Evolutionary conservation across 2,797 vertebrate species (phyloP).

Genomic region (Enteromius trimaculatus): DNA sequence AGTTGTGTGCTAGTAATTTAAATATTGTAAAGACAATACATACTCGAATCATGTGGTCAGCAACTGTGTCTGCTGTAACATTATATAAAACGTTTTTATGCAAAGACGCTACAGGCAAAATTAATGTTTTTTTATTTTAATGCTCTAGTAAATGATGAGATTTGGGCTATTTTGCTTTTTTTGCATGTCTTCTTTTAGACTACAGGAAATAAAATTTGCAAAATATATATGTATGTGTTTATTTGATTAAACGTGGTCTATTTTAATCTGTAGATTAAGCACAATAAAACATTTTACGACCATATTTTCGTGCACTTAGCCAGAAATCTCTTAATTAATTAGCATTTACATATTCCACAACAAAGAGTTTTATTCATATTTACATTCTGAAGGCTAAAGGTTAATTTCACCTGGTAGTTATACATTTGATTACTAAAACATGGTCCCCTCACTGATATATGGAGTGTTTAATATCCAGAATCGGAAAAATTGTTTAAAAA

Average conservation of each 20-base stretch:
- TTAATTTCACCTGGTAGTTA: background rate
- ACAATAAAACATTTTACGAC: background rate
- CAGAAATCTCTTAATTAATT: background rate
- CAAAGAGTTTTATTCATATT: background rate
- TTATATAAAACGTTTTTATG: background rate
- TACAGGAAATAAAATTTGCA: background rate
- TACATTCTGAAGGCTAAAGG: background rate
- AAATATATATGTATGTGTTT: background rate
- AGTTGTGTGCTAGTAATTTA: background rate
- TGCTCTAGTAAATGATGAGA: no score
- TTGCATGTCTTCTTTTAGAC: background rate
- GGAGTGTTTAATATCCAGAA: background rate
- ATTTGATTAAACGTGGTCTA: background rate
- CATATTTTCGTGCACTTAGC: background rate
- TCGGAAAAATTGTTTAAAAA: no score
- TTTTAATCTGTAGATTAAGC: background rate
- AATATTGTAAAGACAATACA: background rate
- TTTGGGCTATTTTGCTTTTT: background rate
- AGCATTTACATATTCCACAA: background rate
- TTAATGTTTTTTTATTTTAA: no score
- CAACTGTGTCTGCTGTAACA: background rate
- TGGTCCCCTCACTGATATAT: background rate
- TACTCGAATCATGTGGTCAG: background rate
- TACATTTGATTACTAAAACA: background rate
- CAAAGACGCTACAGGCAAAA: background rate